Conservation (phyloP, 1,140 invertebrate genomes). For the Cecropterus lyciades region DNA sequence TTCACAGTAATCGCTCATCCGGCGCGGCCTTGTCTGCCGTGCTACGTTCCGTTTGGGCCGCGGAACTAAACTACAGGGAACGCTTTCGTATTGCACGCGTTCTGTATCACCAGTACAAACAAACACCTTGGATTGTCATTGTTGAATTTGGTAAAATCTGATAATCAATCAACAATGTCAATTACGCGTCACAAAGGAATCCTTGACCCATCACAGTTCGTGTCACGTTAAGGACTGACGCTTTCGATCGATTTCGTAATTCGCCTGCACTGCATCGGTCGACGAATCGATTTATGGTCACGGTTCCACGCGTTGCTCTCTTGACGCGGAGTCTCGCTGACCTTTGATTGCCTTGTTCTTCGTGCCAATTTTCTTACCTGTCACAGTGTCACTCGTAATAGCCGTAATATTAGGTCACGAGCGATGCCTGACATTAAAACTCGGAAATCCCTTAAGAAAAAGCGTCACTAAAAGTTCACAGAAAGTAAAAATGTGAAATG, state of each 20-base stretch:
- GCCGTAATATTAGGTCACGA: not conserved
- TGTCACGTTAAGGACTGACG: conserved; percentile 61
- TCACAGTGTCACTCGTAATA: conserved; percentile 1
- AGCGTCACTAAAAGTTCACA: conserved; percentile 16
- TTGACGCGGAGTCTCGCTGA: conserved; percentile 49
- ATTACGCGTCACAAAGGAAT: conserved; percentile 39
- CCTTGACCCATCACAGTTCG: conserved; percentile 70
- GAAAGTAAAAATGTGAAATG: conserved; percentile 41
- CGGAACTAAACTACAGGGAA: not conserved
- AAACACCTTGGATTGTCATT: not conserved
- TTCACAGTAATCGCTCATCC: conserved; percentile 74
- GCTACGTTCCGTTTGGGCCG: not conserved
- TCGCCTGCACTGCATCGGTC: conserved; percentile 54
- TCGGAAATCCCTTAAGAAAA: conserved; percentile 15
- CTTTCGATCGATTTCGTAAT: conserved; percentile 75
- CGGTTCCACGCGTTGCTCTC: conserved; percentile 63
- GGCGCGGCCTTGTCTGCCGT: conserved; percentile 60
- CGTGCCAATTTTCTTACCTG: conserved; percentile 28
- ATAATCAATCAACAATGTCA: not conserved
- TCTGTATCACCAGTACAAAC: not conserved
- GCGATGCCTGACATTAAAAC: conserved; percentile 4
- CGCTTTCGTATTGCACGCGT: not conserved
- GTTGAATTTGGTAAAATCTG: too few relatives aligned
- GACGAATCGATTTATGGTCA: conserved; percentile 68
- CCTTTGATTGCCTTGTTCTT: conserved; percentile 41